A percentile compares a stretch with the other conserved stretches of the same genome.
Evolutionary conservation across 2,113 vertebrate genomes (phyloP).

Genomic region (Hippolais icterina): DNA sequence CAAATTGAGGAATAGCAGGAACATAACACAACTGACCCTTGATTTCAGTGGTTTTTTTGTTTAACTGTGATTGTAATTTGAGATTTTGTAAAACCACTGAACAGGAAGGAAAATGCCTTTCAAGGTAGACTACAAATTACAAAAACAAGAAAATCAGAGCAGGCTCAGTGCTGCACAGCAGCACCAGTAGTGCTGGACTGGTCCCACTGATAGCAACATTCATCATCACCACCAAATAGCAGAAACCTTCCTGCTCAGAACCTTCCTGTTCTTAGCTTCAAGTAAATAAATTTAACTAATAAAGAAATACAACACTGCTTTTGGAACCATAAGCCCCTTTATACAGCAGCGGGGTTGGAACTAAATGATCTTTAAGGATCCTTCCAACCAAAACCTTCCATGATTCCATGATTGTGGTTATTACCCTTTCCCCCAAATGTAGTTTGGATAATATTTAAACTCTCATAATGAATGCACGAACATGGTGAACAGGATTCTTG

Average conservation of each 20-base stretch:
- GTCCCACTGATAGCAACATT: neutral
- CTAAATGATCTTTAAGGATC: neutral
- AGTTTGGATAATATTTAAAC: neutral
- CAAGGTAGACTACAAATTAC: neutral
- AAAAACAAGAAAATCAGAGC: neutral
- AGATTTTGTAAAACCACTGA: neutral
- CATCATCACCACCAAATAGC: neutral
- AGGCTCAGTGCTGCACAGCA: neutral
- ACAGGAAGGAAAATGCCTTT: neutral
- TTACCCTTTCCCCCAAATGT: neutral
- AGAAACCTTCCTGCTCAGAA: neutral
- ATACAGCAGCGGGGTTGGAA: rapidly evolving
- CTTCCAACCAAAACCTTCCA: neutral
- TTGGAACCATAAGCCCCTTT: neutral
- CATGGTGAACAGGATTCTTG: neutral
- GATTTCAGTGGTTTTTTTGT: neutral
- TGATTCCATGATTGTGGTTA: neutral
- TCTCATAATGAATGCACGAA: neutral
- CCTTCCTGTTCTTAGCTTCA: neutral
- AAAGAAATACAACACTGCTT: neutral
- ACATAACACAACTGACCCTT: neutral
- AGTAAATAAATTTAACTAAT: neutral
- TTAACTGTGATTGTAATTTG: neutral
- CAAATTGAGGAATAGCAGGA: neutral
- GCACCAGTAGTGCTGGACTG: neutral